A percentile compares a stretch with the other conserved stretches of the same genome.
Evolutionary conservation across 2,888 invertebrate species (phyloP).

Genomic region (Andrena minutula): DNA sequence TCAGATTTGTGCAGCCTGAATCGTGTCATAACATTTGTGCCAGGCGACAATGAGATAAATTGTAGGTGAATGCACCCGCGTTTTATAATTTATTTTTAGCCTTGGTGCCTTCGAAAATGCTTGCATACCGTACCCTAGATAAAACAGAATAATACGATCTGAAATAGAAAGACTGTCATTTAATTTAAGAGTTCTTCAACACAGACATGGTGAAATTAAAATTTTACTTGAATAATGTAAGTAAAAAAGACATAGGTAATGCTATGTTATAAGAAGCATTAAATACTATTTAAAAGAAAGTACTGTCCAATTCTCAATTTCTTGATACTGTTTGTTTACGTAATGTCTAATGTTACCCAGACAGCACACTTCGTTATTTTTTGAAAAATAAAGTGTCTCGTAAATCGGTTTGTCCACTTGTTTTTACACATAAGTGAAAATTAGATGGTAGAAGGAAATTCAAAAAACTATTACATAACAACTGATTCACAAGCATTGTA

Average conservation of each 20-base stretch:
- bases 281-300: background rate
- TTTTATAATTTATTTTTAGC: constrained; percentile 47
- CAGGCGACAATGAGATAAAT: constrained; percentile 42
- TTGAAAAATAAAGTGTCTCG: background rate
- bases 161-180: constrained; percentile 29
- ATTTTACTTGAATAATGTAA: background rate
- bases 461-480: background rate
- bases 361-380: no score
- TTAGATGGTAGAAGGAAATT: background rate
- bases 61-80: constrained; percentile 15
- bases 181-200: background rate
- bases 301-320: background rate
- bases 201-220: background rate
- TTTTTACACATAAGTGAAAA: no score
- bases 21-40: constrained; percentile 38
- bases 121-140: constrained; percentile 41
- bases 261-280: background rate
- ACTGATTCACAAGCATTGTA: background rate
- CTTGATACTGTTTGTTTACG: background rate
- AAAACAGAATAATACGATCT: constrained; percentile 27
- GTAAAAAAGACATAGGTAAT: no score
- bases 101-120: constrained; percentile 23
- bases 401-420: no score
- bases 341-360: background rate
- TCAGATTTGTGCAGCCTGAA: background rate